Evolutionary conservation across 1,140 invertebrate species (phyloP).

Genomic region (Heliothis subflexa): DNA sequence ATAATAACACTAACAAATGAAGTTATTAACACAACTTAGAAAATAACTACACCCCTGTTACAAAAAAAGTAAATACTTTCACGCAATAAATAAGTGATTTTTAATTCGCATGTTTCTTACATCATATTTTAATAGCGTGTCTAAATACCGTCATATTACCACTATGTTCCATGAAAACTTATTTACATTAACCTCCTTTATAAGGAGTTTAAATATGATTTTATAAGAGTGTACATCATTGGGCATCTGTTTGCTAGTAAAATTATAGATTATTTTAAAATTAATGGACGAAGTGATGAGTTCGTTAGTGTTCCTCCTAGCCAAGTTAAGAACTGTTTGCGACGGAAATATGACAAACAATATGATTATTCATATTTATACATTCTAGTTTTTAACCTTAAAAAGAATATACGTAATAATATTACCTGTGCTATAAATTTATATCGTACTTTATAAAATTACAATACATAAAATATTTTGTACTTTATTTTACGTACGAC

Average conservation of each 20-base stretch:
- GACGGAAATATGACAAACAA: constrained; percentile 84
- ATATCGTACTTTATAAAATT: constrained; percentile 83
- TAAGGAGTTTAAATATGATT: constrained; percentile 74
- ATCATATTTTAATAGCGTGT: constrained; percentile 75
- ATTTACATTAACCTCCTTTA: constrained; percentile 82
- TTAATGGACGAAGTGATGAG: constrained; percentile 86
- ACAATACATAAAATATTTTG: constrained; percentile 86
- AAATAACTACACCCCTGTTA: constrained; percentile 67
- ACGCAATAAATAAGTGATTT: constrained; percentile 75
- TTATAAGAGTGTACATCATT: constrained; percentile 66
- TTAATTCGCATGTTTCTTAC: constrained; percentile 75
- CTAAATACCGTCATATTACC: constrained; percentile 79
- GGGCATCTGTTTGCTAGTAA: constrained; percentile 80
- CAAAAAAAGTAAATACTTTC: constrained; percentile 72
- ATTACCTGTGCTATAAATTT: constrained; percentile 80
- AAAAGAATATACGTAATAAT: constrained; percentile 79
- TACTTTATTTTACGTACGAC: constrained; percentile 82
- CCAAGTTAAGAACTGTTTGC: constrained; percentile 82
- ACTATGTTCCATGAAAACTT: constrained; percentile 76
- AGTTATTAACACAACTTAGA: constrained; percentile 51
- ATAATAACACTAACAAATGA: constrained; percentile 4
- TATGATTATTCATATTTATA: constrained; percentile 75
- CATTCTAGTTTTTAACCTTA: constrained; percentile 74
- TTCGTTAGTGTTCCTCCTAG: constrained; percentile 84
- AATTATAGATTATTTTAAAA: constrained; percentile 82